Conservation (phyloP, 2,888 invertebrate species). For the Ectropis crepuscularia region DNA sequence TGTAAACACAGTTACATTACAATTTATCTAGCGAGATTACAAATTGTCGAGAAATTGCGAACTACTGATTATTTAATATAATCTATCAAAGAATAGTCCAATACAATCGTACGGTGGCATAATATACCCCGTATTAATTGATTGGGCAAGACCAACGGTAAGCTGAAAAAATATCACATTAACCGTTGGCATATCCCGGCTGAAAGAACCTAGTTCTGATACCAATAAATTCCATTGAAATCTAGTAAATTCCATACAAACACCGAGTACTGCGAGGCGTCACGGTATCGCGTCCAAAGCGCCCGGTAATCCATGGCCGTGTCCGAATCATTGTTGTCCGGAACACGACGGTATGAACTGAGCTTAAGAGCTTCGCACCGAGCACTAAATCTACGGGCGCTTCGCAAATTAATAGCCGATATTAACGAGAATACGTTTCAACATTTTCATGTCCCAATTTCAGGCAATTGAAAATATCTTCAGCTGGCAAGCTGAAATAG, state of each 20-base stretch:
- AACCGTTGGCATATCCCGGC: too few relatives aligned
- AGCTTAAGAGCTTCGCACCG: slow-evolving; percentile 68
- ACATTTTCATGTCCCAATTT: slow-evolving; percentile 3
- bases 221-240: neutral
- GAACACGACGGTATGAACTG: slow-evolving; percentile 61
- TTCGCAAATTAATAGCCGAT: slow-evolving; percentile 77
- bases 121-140: too few relatives aligned
- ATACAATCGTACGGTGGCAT: too few relatives aligned
- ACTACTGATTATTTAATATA: too few relatives aligned
- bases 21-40: too few relatives aligned
- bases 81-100: too few relatives aligned
- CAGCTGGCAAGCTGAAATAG: too few relatives aligned
- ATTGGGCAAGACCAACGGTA: too few relatives aligned
- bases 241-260: neutral
- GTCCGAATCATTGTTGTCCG: slow-evolving; percentile 69
- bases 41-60: too few relatives aligned
- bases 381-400: slow-evolving; percentile 60
- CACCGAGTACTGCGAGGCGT: slow-evolving; percentile 6
- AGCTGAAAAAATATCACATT: too few relatives aligned
- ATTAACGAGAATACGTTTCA: slow-evolving; percentile 21
- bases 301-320: slow-evolving; percentile 71
- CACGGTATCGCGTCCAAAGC: slow-evolving; percentile 22
- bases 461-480: neutral
- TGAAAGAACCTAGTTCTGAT: too few relatives aligned
- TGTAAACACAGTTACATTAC: too few relatives aligned